Conservation (phyloP, 2,113 vertebrate species). For the Oncorhynchus mykiss region DNA sequence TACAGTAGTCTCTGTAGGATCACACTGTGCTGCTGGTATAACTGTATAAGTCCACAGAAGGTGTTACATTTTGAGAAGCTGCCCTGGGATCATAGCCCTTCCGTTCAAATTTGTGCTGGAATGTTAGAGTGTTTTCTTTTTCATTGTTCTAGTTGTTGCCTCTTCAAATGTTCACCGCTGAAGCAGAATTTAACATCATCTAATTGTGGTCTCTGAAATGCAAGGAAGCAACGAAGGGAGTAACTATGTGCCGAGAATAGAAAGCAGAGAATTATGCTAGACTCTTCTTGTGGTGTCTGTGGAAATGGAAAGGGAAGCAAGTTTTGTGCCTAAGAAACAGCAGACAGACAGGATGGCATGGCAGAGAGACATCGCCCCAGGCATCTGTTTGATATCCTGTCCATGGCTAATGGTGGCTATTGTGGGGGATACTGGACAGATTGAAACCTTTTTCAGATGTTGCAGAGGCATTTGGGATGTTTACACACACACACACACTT, state of each 20-base stretch:
- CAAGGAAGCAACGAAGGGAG: background rate
- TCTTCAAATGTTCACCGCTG: background rate
- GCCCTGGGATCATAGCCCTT: background rate
- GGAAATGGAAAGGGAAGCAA: too few relatives aligned
- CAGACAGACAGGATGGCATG: too few relatives aligned
- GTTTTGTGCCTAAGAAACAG: too few relatives aligned
- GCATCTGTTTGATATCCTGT: background rate
- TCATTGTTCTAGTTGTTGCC: background rate
- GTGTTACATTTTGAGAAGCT: background rate
- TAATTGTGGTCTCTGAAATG: conserved; percentile 13
- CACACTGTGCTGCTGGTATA: background rate
- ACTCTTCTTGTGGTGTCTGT: too few relatives aligned
- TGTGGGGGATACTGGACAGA: background rate
- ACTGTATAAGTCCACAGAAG: background rate
- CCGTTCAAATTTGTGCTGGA: background rate
- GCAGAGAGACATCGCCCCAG: too few relatives aligned
- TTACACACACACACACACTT: background rate
- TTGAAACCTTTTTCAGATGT: background rate
- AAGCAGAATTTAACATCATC: conserved; percentile 16
- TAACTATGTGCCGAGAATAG: background rate
- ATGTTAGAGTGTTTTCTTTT: conserved; percentile 5
- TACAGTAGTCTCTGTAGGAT: background rate
- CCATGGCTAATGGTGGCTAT: background rate
- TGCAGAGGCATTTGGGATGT: background rate
- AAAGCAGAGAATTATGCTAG: too few relatives aligned